Percentiles rank a stretch among this genome's conserved stretches.
Conservation (phyloP, 2,113 vertebrate species). For the Chelonoidis abingdonii region DNA sequence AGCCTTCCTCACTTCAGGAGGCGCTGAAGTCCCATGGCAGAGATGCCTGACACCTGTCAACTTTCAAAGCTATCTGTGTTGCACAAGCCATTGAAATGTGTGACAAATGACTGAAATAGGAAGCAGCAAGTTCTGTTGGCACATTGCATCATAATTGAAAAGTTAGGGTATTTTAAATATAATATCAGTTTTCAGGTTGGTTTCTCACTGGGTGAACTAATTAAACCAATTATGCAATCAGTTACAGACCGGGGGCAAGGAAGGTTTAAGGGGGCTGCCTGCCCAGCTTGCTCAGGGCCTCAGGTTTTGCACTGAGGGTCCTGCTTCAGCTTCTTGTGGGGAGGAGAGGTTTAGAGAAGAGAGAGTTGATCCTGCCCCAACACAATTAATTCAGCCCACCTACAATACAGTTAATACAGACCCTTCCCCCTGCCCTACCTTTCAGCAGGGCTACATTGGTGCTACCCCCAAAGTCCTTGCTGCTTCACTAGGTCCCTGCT, state of each 20-base stretch:
- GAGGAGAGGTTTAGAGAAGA: neutral
- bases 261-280: neutral
- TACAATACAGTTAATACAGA: neutral
- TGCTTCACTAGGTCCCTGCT: neutral
- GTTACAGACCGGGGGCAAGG: neutral
- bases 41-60: neutral
- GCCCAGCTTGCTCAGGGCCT: neutral
- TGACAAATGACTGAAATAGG: neutral
- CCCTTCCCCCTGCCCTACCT: neutral
- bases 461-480: neutral
- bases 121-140: neutral
- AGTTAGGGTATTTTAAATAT: neutral
- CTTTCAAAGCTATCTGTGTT: neutral
- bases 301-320: neutral
- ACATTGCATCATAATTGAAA: neutral
- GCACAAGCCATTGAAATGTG: neutral
- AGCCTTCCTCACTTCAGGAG: neutral
- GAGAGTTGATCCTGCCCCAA: neutral
- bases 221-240: neutral
- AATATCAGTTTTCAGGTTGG: neutral
- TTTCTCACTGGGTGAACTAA: neutral
- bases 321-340: neutral
- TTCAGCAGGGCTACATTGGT: neutral
- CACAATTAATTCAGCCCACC: neutral
- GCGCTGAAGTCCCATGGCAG: neutral